Evolutionary conservation across 2,888 invertebrate species (phyloP).

Genomic region (Orthonychiurus folsomi): DNA sequence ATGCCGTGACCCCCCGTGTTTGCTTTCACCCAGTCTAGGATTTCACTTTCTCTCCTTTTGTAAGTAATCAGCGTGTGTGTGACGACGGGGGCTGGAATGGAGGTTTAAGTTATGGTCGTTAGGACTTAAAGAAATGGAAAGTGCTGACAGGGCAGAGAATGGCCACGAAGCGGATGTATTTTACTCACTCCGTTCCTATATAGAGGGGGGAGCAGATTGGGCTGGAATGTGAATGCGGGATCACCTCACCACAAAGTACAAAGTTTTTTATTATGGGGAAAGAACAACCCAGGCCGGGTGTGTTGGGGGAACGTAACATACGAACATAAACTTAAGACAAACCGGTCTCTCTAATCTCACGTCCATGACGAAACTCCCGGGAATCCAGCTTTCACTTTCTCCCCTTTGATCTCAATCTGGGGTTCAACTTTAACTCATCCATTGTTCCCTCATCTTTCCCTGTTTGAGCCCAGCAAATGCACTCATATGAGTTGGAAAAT

Average conservation of each 20-base stretch:
- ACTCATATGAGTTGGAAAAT: no score
- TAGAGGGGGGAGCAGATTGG: constrained; percentile 2
- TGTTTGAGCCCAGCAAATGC: no score
- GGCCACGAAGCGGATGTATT: not conserved
- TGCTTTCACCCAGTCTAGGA: not conserved
- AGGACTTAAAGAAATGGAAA: not conserved
- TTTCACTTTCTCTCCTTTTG: not conserved
- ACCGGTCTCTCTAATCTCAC: constrained; percentile 1
- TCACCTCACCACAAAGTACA: not conserved
- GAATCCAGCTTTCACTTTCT: no score
- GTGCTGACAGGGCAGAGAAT: not conserved
- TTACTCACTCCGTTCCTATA: no score
- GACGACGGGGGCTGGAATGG: not conserved
- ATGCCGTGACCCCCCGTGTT: not conserved
- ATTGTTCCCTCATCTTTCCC: no score
- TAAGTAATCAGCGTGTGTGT: not conserved
- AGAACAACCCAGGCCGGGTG: not conserved
- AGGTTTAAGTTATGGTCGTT: not conserved
- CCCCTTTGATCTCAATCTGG: no score
- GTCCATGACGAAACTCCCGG: no score
- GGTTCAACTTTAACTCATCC: no score
- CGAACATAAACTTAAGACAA: no score
- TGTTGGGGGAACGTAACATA: no score
- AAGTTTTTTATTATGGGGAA: not conserved
- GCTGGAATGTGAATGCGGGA: constrained; percentile 7